Conservation (phyloP, 2,888 invertebrate genomes). For the Meandrusa payeni region DNA sequence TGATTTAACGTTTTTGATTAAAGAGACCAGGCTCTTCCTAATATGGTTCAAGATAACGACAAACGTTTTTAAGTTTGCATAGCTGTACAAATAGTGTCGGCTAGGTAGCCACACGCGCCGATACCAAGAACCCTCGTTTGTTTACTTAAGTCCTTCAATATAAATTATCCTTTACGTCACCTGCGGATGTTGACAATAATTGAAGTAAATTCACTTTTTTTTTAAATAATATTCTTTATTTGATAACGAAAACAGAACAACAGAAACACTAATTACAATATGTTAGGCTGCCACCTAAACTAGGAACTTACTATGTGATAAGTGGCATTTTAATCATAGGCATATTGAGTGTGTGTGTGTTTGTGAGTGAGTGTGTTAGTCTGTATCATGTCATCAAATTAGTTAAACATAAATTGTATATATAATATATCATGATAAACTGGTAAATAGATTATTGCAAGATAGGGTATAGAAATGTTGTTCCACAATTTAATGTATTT, state of each 20-base stretch:
- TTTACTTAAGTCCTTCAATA: slow-evolving; percentile 51
- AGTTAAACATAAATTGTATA: too few relatives aligned
- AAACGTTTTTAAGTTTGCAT: slow-evolving; percentile 63
- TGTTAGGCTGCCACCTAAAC: too few relatives aligned
- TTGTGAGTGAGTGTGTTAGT: too few relatives aligned
- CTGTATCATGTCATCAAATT: too few relatives aligned
- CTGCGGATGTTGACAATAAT: slow-evolving; percentile 24
- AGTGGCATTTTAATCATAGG: too few relatives aligned
- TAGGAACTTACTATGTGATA: too few relatives aligned
- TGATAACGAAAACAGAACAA: too few relatives aligned
- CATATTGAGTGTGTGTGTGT: too few relatives aligned
- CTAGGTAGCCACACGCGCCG: slow-evolving; percentile 64
- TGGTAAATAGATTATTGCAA: background rate
- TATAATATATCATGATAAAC: too few relatives aligned
- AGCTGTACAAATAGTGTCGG: slow-evolving; percentile 72
- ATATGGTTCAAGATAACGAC: slow-evolving; percentile 58
- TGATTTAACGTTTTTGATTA: slow-evolving; percentile 28
- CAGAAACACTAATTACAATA: too few relatives aligned
- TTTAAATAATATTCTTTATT: too few relatives aligned
- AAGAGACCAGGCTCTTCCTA: slow-evolving; percentile 25
- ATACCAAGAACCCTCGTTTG: slow-evolving; percentile 69
- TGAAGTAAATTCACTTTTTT: slow-evolving; percentile 3
- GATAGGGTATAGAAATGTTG: slow-evolving; percentile 1
- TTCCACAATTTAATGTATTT: slow-evolving; percentile 14
- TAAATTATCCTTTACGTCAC: slow-evolving; percentile 45